Percentiles rank a stretch among this genome's conserved stretches.
These are phyloP conservation scores for Orbicella faveolata DNA, from an alignment of 64 coral and sea anemone genomes.

Conservation along the genomic window DNA sequence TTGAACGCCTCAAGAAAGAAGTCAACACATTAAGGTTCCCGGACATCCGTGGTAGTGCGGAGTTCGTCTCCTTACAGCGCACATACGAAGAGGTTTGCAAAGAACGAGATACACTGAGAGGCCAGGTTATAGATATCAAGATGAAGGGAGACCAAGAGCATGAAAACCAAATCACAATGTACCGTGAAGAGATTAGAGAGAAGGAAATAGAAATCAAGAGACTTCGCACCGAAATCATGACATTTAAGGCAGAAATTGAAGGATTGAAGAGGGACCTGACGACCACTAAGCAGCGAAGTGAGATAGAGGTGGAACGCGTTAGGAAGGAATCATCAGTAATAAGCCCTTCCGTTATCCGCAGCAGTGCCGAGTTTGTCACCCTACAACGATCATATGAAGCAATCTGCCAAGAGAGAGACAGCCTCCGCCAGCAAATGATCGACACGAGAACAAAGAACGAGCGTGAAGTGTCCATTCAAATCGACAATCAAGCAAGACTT, in stretches of 20 bases:
- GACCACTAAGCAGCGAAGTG: slow-evolving; percentile 10
- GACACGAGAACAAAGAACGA: slow-evolving; percentile 52
- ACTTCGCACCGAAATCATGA: not conserved
- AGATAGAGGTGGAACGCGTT: not conserved
- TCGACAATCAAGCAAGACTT: slow-evolving; percentile 30
- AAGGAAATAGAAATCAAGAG: not conserved
- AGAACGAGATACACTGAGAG: too few relatives aligned
- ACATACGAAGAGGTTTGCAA: too few relatives aligned
- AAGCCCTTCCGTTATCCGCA: slow-evolving; percentile 1
- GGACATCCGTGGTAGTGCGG: not conserved
- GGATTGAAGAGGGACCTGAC: not conserved
- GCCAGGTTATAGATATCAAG: too few relatives aligned
- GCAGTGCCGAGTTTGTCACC: not conserved
- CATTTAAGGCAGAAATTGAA: not conserved
- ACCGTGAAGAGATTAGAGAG: not conserved
- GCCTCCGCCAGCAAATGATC: slow-evolving; percentile 27
- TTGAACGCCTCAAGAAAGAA: not conserved
- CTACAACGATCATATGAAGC: slow-evolving; percentile 22
- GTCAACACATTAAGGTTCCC: not conserved
- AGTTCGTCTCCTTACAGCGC: not conserved
- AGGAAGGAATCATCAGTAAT: slow-evolving; percentile 17
- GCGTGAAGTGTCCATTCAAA: not conserved
- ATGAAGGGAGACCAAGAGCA: not conserved
- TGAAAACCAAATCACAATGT: slow-evolving; percentile 26
- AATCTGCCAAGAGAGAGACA: slow-evolving; percentile 44